Percentiles rank a stretch among this genome's conserved stretches.
Conservation (phyloP, 1,140 invertebrate species). For the Pararge aegeria region DNA sequence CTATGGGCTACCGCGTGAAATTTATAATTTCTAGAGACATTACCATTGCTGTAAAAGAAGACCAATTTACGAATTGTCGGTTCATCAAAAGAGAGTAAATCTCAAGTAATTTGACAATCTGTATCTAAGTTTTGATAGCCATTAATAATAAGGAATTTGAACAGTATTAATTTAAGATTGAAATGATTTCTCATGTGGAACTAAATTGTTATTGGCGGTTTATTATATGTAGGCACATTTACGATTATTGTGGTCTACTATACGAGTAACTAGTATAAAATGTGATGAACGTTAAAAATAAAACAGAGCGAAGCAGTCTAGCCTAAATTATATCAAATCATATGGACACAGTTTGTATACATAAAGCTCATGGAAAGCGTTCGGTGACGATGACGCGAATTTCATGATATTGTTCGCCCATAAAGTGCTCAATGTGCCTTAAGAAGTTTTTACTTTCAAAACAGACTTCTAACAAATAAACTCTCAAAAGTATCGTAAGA, state of each 20-base stretch:
- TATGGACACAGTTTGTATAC: too few relatives aligned
- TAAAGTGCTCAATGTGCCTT: too few relatives aligned
- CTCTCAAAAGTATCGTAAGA: conserved; percentile 69
- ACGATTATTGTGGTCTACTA: not conserved
- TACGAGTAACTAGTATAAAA: not conserved
- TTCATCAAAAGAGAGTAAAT: conserved; percentile 9
- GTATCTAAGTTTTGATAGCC: conserved; percentile 24
- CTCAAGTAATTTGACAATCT: conserved; percentile 23
- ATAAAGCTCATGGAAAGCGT: too few relatives aligned
- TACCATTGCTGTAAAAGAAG: conserved; percentile 9
- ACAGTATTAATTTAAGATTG: conserved; percentile 19
- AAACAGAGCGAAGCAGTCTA: too few relatives aligned
- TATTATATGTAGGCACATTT: conserved; percentile 6
- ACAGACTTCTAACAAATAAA: conserved; percentile 62
- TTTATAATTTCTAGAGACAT: conserved; percentile 49
- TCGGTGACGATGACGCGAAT: too few relatives aligned
- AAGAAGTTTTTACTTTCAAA: too few relatives aligned
- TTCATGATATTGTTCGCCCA: too few relatives aligned
- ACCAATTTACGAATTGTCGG: conserved; percentile 6
- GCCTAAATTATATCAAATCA: too few relatives aligned
- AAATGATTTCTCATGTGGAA: conserved; percentile 22
- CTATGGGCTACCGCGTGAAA: conserved; percentile 45
- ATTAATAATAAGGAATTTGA: conserved; percentile 16
- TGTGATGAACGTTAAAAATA: conserved; percentile 23
- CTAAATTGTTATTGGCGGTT: conserved; percentile 12